Evolutionary conservation across 2,888 invertebrate genomes (phyloP), one percentile per base, ranked within the genome.

Genomic region (Ophion slaviceki): DNA sequence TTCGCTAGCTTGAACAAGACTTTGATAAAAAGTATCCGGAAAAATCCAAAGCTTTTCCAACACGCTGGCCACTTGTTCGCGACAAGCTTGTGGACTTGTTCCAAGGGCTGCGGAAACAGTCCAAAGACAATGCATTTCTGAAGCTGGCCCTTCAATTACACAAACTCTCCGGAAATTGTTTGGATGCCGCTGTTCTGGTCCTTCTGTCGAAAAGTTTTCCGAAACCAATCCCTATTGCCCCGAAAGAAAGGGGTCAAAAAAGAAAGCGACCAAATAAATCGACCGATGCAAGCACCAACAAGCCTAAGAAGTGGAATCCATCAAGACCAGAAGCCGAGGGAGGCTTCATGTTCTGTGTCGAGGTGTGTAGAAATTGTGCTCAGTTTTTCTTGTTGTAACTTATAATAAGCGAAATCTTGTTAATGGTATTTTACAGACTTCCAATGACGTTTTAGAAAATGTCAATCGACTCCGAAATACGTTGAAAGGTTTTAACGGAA

Each of bases 301-400:
- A 45, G 10, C 40, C 20, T 17, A 67, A 67, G n/a, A 67, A 45
- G 67, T 67, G 67, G 67, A 67, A 40, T 36, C 40, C 67, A 10
- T 67, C 45, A 45, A 45, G 11, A 45, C 40, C 45, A 67, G 67
- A 67, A 67, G 67, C 67, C 45, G 40, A 45, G n/a, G n/a, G 45
- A 67, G 67, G 67, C 36, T 67, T 67, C 45, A 67, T 67, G 8
- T 67, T 67, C 20, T 67, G 40, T 45, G 67, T 67, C 67, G n/a
- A 67, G 67, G 67, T 67, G 45, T 67, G n/a, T 67, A 45, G 45
- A 45, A 67, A 67, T 45, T 67, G n/a, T 45, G 45, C 17, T 67
- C 4, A 36, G 32, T 66, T 66, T 45, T 67, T 67, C 20, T 67
- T 67, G 8, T 6, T 67, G 45, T 45, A 67, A 45, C 45, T 67